Base-by-base conservation (phyloP, 92 coral and sea anemone species). In the Heliopora coerulea region DNA sequence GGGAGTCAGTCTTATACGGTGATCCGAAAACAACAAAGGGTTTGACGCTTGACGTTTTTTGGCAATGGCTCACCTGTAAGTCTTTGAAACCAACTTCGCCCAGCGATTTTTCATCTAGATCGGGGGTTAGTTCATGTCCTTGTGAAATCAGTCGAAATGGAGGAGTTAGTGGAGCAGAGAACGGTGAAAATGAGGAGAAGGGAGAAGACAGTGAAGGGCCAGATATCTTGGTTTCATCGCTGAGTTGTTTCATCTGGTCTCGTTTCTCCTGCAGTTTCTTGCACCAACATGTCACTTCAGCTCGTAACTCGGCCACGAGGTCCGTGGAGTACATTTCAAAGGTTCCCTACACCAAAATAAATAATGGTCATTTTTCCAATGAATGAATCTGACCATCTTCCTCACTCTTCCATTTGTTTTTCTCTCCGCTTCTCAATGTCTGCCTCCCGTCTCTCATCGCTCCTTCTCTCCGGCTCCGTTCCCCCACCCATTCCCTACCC, bases 11-110 rank as follows among this genome's bases (percentile, higher is more conserved):
- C n/a, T n/a, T n/a, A n/a, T n/a, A n/a, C n/a, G n/a, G n/a, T n/a
- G n/a, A n/a, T n/a, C n/a, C n/a, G n/a, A n/a, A n/a, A n/a, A n/a
- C n/a, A n/a, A n/a, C n/a, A n/a, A n/a, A n/a, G n/a, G n/a, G n/a
- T n/a, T n/a, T n/a, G n/a, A n/a, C n/a, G n/a, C n/a, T n/a, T n/a
- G n/a, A n/a, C n/a, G n/a, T n/a, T n/a, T n/a, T n/a, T n/a, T n/a
- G n/a, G n/a, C n/a, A n/a, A n/a, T n/a, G n/a, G n/a, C n/a, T n/a
- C 34, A 93, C 98, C 95, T 93, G 98, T 15, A 93, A 83, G 69
- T 93, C 98, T 74, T 93, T 93, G 72, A 93, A 93, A 23, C 98
- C 98, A 56, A 93, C 96, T 65, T 93, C 98, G 42, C 93, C 98
- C 14, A 93, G 95, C 5, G 86, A 82, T 59, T 93, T 93, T 68